phyloP scores from a whole-genome alignment of 2,888 invertebrate genomes.

The Steinernema hermaphroditum region DNA sequence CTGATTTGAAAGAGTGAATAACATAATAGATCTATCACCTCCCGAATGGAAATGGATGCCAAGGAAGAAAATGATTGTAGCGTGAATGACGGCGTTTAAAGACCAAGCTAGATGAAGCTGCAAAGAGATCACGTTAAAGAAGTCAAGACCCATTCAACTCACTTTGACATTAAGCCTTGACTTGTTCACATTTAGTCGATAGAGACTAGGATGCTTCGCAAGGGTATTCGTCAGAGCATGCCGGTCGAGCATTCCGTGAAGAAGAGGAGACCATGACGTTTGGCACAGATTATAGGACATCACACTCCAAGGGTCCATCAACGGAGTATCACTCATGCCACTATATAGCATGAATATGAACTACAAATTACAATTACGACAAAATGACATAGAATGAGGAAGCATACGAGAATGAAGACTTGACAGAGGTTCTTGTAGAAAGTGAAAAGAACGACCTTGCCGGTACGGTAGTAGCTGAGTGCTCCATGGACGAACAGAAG shows the following conservation, averaged over 20 bases:
- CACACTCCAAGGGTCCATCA: slow-evolving; percentile 34
- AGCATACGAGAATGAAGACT: slow-evolving; percentile 32
- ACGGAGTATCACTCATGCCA: slow-evolving; percentile 35
- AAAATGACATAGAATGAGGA: not conserved
- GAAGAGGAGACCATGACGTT: slow-evolving; percentile 31
- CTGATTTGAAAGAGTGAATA: too few species aligned
- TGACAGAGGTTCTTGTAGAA: slow-evolving; percentile 47
- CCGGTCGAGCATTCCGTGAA: slow-evolving; percentile 36
- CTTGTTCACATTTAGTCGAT: slow-evolving; percentile 23
- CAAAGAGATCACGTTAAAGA: not conserved
- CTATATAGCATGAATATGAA: slow-evolving; percentile 30
- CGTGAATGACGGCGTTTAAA: slow-evolving; percentile 27
- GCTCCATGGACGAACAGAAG: slow-evolving; percentile 45
- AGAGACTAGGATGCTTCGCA: slow-evolving; percentile 12
- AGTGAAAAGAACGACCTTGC: slow-evolving; percentile 41
- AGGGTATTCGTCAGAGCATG: slow-evolving; percentile 9
- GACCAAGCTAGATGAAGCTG: slow-evolving; percentile 28
- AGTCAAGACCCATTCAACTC: not conserved
- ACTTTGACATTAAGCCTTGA: slow-evolving; percentile 9
- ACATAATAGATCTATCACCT: too few species aligned
- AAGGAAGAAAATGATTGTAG: slow-evolving; percentile 28
- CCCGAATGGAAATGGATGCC: not conserved
- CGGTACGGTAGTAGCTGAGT: slow-evolving; percentile 39
- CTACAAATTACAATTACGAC: slow-evolving; percentile 30
- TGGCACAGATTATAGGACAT: slow-evolving; percentile 27